These are phyloP conservation scores for Habropoda laboriosa DNA, from an alignment of 1,140 invertebrate genomes.

Conservation along the genomic window DNA sequence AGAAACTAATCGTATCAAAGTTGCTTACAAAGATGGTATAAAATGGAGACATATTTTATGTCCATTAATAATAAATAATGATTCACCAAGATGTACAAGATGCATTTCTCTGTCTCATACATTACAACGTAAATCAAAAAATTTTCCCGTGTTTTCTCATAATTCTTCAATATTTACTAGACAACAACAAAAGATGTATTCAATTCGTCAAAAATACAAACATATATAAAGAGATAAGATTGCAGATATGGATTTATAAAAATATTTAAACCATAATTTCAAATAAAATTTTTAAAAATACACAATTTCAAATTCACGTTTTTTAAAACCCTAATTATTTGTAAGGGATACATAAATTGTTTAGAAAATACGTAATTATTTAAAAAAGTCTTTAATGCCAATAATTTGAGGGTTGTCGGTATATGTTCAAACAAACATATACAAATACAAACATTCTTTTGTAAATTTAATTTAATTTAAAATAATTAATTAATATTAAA, in stretches of 20 bases:
- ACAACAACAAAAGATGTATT: conserved; percentile 2
- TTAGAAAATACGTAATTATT: background rate
- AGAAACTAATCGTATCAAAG: conserved; percentile 58
- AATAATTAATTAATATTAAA: background rate
- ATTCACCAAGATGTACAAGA: conserved; percentile 68
- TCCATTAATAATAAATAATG: conserved; percentile 72
- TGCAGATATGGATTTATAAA: conserved; percentile 22
- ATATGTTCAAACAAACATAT: background rate
- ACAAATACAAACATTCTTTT: background rate
- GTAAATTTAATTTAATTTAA: background rate
- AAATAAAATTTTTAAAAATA: conserved; percentile 2
- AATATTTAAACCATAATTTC: conserved; percentile 1
- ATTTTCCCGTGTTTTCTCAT: background rate
- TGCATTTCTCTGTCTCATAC: conserved; percentile 65
- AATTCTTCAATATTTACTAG: background rate
- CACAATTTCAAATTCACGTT: background rate
- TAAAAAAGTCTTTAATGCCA: conserved; percentile 6
- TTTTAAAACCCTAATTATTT: background rate
- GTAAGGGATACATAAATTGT: background rate
- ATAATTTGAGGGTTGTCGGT: background rate
- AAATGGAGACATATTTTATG: conserved; percentile 76
- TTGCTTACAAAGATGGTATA: conserved; percentile 70
- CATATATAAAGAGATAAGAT: background rate
- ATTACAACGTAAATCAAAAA: conserved; percentile 31
- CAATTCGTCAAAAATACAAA: conserved; percentile 14